Conservation (phyloP, 1,140 invertebrate genomes). For the Armadillidium nasatum region DNA sequence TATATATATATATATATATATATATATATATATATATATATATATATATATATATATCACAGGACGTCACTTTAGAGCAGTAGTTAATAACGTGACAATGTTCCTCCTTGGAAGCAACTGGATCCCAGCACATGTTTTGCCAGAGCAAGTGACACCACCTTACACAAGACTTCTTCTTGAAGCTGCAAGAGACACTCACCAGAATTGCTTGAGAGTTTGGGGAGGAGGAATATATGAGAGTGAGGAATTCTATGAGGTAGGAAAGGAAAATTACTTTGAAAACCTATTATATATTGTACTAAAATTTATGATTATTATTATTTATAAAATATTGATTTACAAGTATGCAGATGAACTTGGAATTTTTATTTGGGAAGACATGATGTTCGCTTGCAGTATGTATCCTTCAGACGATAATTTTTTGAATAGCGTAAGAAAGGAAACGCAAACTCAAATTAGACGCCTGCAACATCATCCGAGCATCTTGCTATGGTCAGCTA, state of each 20-base stretch:
- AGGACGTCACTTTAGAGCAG: constrained; percentile 55
- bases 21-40: too few species aligned
- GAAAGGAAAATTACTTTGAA: background rate
- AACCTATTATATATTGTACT: too few species aligned
- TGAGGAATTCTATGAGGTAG: constrained; percentile 79
- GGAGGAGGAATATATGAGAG: constrained; percentile 93
- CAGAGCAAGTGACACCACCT: constrained; percentile 62
- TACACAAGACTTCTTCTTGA: constrained; percentile 58
- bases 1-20: too few species aligned
- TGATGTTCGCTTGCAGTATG: constrained; percentile 93
- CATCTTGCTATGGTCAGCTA: constrained; percentile 85
- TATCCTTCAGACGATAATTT: constrained; percentile 76
- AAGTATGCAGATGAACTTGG: constrained; percentile 66
- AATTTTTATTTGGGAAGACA: constrained; percentile 73
- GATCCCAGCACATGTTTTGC: constrained; percentile 85
- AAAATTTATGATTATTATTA: too few species aligned
- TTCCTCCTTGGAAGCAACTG: constrained; percentile 96
- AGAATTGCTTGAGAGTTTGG: constrained; percentile 95
- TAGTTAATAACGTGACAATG: constrained; percentile 79
- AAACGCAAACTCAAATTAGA: constrained; percentile 77
- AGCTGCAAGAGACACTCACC: constrained; percentile 71
- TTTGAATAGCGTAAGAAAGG: constrained; percentile 65
- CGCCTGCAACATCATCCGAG: constrained; percentile 83
- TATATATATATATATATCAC: too few species aligned
- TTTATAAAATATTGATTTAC: too few species aligned